These are phyloP conservation scores for Chaetura pelagica DNA, from an alignment of 2,113 vertebrate genomes.

Conservation along the genomic window DNA sequence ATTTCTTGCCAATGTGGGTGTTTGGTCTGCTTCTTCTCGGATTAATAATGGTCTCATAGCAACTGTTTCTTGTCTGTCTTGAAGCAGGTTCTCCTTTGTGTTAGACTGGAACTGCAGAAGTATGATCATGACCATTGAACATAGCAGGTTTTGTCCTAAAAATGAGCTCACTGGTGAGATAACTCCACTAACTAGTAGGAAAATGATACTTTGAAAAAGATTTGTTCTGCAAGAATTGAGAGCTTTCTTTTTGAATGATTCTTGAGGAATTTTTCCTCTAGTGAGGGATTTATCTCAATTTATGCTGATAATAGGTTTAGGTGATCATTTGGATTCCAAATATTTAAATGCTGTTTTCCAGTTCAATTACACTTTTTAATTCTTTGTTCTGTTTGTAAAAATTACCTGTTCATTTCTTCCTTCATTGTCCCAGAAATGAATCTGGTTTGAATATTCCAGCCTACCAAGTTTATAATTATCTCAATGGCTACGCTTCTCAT, in stretches of 20 bases:
- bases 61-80: constrained; percentile 28
- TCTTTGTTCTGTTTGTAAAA: not conserved
- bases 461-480: not conserved
- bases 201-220: not conserved
- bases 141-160: not conserved
- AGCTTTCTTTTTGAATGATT: constrained; percentile 14
- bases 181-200: not conserved
- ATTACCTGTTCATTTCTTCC: not conserved
- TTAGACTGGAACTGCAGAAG: not conserved
- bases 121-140: not conserved
- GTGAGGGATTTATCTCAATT: constrained; percentile 15
- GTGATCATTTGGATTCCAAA: not conserved
- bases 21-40: constrained; percentile 15
- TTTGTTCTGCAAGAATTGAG: not conserved
- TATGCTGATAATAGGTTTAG: constrained; percentile 22
- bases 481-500: not conserved
- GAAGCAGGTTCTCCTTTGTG: constrained; percentile 2
- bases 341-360: not conserved
- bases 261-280: constrained; percentile 1
- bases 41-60: constrained; percentile 50
- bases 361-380: not conserved
- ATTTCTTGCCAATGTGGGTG: constrained; percentile 44
- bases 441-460: not conserved
- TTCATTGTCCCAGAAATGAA: not conserved
- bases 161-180: not conserved